A percentile compares a stretch with the other conserved stretches of the same genome.
Conservation (phyloP, 53 echinoderm and acorn worm genomes). For the Crossaster papposus region DNA sequence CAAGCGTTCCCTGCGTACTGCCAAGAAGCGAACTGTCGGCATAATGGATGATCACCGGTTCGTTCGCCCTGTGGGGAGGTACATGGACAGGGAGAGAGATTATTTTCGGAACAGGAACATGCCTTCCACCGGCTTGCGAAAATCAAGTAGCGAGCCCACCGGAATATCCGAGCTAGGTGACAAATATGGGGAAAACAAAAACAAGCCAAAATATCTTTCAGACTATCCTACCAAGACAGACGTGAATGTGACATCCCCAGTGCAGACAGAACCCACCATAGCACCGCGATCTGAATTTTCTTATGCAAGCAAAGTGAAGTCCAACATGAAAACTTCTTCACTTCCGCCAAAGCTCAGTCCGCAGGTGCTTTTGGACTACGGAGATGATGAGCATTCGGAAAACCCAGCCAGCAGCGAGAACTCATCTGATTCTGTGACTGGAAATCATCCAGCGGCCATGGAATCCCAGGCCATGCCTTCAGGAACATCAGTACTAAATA, state of each 20-base stretch:
- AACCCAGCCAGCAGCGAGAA: conserved; percentile 49
- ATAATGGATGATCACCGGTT: conserved; percentile 31
- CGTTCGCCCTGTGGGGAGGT: background rate
- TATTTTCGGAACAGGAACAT: conserved; percentile 5
- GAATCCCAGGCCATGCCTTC: conserved; percentile 29
- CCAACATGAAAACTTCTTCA: conserved; percentile 39
- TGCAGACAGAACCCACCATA: conserved; percentile 18
- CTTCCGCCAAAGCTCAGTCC: conserved; percentile 27
- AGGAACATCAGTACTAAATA: conserved; percentile 51
- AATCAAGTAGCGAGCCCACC: conserved; percentile 62
- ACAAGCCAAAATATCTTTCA: conserved; percentile 39
- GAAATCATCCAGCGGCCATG: conserved; percentile 10
- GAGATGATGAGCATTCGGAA: conserved; percentile 56
- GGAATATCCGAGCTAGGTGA: conserved; percentile 64
- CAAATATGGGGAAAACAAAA: conserved; percentile 27
- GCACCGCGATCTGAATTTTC: conserved; percentile 53
- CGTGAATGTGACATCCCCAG: conserved; percentile 6
- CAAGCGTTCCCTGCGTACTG: conserved; percentile 22
- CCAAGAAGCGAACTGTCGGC: conserved; percentile 41
- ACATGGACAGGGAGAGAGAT: conserved; percentile 48
- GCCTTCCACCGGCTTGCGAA: conserved; percentile 29
- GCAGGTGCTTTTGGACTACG: conserved; percentile 42
- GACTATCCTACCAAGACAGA: conserved; percentile 31
- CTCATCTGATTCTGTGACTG: conserved; percentile 32
- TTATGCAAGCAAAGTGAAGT: conserved; percentile 64